Evolutionary conservation across 2,113 vertebrate species (phyloP), one percentile per base, ranked within the genome.

Genomic region (Cercopithecus mona): DNA sequence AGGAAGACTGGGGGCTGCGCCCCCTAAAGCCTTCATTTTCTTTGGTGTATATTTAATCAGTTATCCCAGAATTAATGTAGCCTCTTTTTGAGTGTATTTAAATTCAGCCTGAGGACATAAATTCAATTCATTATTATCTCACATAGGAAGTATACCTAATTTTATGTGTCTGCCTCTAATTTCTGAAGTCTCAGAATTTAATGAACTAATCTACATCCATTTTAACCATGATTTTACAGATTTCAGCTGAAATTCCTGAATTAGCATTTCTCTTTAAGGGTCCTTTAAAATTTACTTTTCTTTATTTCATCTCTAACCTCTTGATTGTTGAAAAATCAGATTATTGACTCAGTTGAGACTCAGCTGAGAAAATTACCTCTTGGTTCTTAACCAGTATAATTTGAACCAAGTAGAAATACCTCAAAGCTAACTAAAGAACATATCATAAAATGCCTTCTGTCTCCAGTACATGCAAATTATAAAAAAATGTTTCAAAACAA

Each of bases 171-270:
- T 95, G 85, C 43, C 48, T 85, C 83, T 87, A 75, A 87, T 11
- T 87, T 96, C 43, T 93, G 48, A 83, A 97, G 83, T 48, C 68
- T 91, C 64, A 70, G 30, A 72, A 95, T 97, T 93, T 92, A 95
- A 84, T 75, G 59, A 96, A 95, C 32, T 93, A 84, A 86, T 87
- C n/a, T 83, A 32, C 16, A 75, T 76, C 83, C 13, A n/a, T 59
- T 82, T 88, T 88, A 90, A 82, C 55, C n/a, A 35, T 38, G 81
- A 87, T 81, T 96, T 91, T 75, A 89, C 22, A 83, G 87, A 92
- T 95, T 89, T 89, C 59, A 68, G 8, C 88, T 55, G 48, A 2
- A 3, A 66, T 90, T 95, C 14, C 35, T 76, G 35, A 96, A 86
- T 91, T 50, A 84, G 50, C 32, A 66, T 40, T 92, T 38, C 22